Percentiles rank a stretch among this genome's conserved stretches.
Conservation (phyloP, 2,797 vertebrate species). For the Oreochromis mossambicus region DNA sequence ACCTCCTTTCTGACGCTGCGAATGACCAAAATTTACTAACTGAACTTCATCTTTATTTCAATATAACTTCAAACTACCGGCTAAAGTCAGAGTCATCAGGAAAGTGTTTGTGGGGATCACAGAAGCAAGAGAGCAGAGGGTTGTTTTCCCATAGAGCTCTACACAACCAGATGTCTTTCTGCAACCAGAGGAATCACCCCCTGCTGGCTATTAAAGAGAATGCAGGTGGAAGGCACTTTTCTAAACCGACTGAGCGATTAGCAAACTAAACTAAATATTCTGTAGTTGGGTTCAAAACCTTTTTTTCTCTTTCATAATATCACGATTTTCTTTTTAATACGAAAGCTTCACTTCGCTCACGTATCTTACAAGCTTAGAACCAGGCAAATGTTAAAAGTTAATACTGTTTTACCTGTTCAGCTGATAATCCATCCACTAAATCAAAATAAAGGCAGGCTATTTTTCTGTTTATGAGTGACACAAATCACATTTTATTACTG, state of each 20-base stretch:
- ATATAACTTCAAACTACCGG: not conserved
- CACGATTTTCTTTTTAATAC: fast-evolving
- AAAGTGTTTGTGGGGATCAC: not conserved
- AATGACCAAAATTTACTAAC: not conserved
- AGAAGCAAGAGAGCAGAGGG: fast-evolving
- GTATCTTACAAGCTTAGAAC: not conserved
- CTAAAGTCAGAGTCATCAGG: not conserved
- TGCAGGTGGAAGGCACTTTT: not conserved
- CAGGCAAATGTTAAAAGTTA: not conserved
- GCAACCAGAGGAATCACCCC: not conserved
- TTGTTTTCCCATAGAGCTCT: not conserved
- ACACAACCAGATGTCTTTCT: not conserved
- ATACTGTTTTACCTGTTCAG: not conserved
- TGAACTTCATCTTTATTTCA: fast-evolving
- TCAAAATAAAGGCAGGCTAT: not conserved
- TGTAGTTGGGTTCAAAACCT: not conserved
- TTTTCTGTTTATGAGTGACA: not conserved
- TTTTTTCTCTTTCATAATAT: not conserved
- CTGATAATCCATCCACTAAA: not conserved
- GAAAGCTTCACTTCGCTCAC: fast-evolving
- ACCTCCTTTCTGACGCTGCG: not conserved
- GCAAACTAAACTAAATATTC: not conserved
- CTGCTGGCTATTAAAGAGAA: not conserved
- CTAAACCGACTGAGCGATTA: fast-evolving
- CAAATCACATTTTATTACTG: not conserved